Evolutionary conservation across 2,797 vertebrate species (phyloP).

Genomic region (Amblyopsis hoosieri): DNA sequence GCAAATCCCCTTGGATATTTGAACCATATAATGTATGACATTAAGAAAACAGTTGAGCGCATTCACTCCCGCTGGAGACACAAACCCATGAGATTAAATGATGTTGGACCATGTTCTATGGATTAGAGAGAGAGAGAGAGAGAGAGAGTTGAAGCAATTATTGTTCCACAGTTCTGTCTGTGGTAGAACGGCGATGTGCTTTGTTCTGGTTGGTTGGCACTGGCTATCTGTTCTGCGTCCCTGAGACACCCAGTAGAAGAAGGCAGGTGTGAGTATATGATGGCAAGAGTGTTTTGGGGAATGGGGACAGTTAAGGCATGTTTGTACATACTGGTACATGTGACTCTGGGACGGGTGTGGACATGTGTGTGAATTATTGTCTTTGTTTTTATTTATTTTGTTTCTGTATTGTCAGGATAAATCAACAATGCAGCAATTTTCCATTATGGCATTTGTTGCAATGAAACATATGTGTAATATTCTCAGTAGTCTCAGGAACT

Average conservation of each 20-base stretch:
- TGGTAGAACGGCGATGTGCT: constrained; percentile 17
- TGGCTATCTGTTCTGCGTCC: constrained; percentile 10
- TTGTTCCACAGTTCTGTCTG: constrained; percentile 31
- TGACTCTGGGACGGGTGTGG: background rate
- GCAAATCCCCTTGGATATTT: background rate
- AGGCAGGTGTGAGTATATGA: constrained; percentile 4
- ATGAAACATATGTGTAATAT: too few species aligned
- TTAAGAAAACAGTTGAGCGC: constrained; percentile 22
- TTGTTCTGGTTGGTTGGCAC: constrained; percentile 35
- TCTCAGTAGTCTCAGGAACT: too few species aligned
- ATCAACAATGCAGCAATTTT: too few species aligned
- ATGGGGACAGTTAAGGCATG: background rate
- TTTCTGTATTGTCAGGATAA: too few species aligned
- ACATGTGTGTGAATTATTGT: constrained; percentile 3
- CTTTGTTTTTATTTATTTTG: background rate
- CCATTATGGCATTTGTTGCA: too few species aligned
- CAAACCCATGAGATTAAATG: background rate
- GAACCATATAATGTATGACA: constrained; percentile 10
- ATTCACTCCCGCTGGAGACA: constrained; percentile 25
- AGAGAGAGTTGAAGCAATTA: constrained; percentile 26
- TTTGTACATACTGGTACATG: constrained; percentile 10
- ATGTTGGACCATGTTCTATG: background rate
- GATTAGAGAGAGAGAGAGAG: background rate
- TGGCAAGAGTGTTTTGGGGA: background rate
- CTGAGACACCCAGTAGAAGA: constrained; percentile 10